Base-by-base conservation (phyloP, 2,888 invertebrate genomes). In the Euzophera pinguis region DNA sequence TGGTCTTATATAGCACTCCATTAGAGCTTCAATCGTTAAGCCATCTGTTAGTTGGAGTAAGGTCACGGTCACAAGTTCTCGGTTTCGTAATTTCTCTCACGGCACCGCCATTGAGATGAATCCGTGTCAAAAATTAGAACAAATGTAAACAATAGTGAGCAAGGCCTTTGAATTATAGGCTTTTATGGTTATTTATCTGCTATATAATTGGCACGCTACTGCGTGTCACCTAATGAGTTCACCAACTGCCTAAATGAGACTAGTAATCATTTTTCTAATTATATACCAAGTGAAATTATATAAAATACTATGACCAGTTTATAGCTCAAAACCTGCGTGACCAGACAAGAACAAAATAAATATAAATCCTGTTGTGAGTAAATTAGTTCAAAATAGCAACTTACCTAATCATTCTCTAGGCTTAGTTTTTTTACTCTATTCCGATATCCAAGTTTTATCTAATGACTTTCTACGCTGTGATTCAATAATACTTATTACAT, bases 21-120 rank as follows among this genome's bases (percentile, higher is more conserved):
- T 77, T 79, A 74, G 67, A 59, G 63, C 63, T 67, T 67, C 60
- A 62, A 67, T 79, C 75, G 68, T 79, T 74, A 78, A 69, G 64
- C 74, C 66, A 66, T 67, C 75, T 73, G 84, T 22, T 22, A 66
- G 67, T 67, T 37, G 45, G 60, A 51, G 61, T 74, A 82, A 84
- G 84, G 84, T 84, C 84, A 84, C 55, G 78, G 76, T 52, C 64
- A 53, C 29, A 55, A 50, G 41, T 32, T 38, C 47, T 49, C 52
- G 5, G 56, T 64, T 60, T 62, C 62, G 55, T 59, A 59, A 64
- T 64, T 61, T 62, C 61, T 61, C 58, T 61, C 50, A 47, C 51
- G 52, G 32, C 50, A 48, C 41, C 52, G 42, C 52, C 52, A 57
- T 60, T 59, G 48, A 57, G 53, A 57, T 53, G 54, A 48, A 34